These are phyloP conservation scores for Mayetiola destructor DNA, from an alignment of 2,888 invertebrate species.

Conservation along the genomic window DNA sequence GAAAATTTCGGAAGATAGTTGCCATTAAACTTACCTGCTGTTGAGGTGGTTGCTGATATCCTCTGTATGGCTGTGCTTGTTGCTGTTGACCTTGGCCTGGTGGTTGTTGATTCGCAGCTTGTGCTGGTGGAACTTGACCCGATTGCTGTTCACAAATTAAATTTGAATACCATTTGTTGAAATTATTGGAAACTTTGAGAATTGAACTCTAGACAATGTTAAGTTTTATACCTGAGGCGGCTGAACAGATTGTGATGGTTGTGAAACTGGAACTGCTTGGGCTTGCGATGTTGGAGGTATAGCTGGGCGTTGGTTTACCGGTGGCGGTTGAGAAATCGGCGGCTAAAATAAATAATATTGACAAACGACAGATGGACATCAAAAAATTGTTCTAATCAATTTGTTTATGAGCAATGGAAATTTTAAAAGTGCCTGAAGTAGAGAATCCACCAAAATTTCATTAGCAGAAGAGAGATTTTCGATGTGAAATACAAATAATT, in stretches of 20 bases:
- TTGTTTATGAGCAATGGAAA: too few relatives aligned
- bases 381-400: too few relatives aligned
- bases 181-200: background rate
- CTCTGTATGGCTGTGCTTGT: constrained; percentile 42
- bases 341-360: constrained; percentile 4
- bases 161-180: constrained; percentile 19
- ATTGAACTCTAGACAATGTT: constrained; percentile 45
- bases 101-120: constrained; percentile 48
- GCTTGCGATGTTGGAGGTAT: background rate
- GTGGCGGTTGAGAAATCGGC: constrained; percentile 20
- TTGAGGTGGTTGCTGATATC: constrained; percentile 36
- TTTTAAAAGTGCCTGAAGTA: too few relatives aligned
- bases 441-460: too few relatives aligned
- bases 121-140: background rate
- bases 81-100: constrained; percentile 9
- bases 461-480: too few relatives aligned
- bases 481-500: too few relatives aligned
- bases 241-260: constrained; percentile 47
- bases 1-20: too few relatives aligned
- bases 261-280: constrained; percentile 20
- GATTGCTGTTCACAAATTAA: constrained; percentile 18
- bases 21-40: too few relatives aligned
- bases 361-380: too few relatives aligned
- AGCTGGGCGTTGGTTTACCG: background rate
- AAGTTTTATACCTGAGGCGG: too few relatives aligned